Base-by-base conservation (phyloP, 2,113 vertebrate species). In the Lethenteron camtschaticum region DNA sequence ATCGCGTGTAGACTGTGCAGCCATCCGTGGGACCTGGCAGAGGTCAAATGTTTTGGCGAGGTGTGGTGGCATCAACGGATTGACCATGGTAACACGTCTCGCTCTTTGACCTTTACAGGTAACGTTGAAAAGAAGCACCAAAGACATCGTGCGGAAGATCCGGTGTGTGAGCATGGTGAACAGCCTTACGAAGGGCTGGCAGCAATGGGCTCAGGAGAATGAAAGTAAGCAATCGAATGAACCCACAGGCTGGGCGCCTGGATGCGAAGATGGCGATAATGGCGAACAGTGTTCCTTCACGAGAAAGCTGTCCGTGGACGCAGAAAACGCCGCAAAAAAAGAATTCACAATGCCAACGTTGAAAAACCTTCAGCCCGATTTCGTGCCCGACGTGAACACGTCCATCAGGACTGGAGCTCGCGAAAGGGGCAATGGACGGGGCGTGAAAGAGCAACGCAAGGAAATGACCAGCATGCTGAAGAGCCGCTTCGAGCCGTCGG, bases 131-230 rank as follows among this genome's bases (percentile, higher is more conserved):
- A 79, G 74, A 69, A 57, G 78, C 2, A 78, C 80, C 59, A 77
- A 76, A 58, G 73, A 80, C 5, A 78, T 78, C 0, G 77, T 79
- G 1, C 75, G 73, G 66, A 84, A 81, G 73, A 77, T 84, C 55
- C 78, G 76, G 70, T 82, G 81, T 1, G 80, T 79, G 0, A 78
- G 78, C 0, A 73, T 79, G 75, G 83, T 84, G 63, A 77, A 75
- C 55, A 80, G 73, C 68, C 69, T 84, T 57, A 78, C 83, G 8
- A 81, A 78, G 72, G 82, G 79, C 68, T 84, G 83, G 83, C 83
- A 85, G 74, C 81, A 76, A 60, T 84, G 83, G 82, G 82, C 80
- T 24, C 77, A 56, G 1, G 78, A 81, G 1, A 78, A 81, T 71
- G 9, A 73, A 0, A 70, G 57, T 55, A 77, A 78, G 66, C 83